Evolutionary conservation across 2,888 invertebrate genomes (phyloP), one percentile per base, ranked within the genome.

Genomic region (Auanema sp.): DNA sequence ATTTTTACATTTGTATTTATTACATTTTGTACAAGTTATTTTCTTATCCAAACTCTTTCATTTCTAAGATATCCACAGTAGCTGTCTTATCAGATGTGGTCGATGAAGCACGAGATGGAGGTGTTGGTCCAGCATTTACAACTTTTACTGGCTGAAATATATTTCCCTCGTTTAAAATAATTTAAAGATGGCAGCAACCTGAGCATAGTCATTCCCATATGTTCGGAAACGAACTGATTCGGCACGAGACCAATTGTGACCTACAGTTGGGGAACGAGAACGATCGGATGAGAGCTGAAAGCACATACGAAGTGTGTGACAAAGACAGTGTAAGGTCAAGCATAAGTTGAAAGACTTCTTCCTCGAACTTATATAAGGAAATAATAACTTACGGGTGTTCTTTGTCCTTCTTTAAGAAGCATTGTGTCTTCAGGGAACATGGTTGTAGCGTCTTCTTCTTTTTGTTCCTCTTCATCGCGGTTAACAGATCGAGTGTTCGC

Each of bases 221-320:
- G 71, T 69, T 41, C 76, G 63, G 59, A 77, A 75, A 33, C 71
- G 73, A 18, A 72, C 71, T 5, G 73, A 72, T 58, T 66, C 78
- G 6, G 75, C 72, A 14, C 77, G 59, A 14, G 65, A 68, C 76
- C 76, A 77, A 23, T 72, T 72, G 47, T 62, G 62, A 10, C 40
- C n/a, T 24, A 21, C 18, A 10, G 57, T 14, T 11, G 62, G 56
- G 1, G 62, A 62, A 21, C 47, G 47, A 21, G 47, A 47, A 16
- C 47, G 47, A 21, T 47, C 47, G 5, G 47, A 47, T 16, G 47
- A 47, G 5, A 47, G 21, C 47, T 51, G n/a, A 33, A 25, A 11
- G 8, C 25, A 23, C 23, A 4, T 52, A 43, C 33, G 52, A 52
- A 10, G 24, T 24, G 12, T 60, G 6, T 21, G 47, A 53, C 33